phyloP scores from a whole-genome alignment of 2,113 vertebrate species.

The Pimephales promelas region DNA sequence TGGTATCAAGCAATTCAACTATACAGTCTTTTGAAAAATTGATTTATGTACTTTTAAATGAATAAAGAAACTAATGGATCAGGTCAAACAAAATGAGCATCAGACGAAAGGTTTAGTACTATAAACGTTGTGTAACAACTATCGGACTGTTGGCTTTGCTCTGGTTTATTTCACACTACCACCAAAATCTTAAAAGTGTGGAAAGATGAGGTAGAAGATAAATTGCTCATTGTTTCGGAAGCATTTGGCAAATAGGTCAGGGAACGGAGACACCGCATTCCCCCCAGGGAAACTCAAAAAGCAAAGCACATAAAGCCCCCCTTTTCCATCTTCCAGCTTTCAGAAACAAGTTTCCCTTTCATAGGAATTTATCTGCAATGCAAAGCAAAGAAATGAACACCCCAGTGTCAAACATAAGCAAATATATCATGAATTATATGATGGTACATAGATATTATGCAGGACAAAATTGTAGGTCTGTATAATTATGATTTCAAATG shows the following conservation, averaged over 20 bases:
- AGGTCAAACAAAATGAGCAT: background rate
- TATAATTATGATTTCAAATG: slow-evolving; percentile 26
- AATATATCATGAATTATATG: slow-evolving; percentile 32
- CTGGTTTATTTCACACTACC: slow-evolving; percentile 52
- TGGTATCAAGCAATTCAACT: background rate
- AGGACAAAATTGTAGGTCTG: slow-evolving; percentile 2
- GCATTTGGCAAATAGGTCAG: slow-evolving; percentile 63
- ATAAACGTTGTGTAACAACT: background rate
- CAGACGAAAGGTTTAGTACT: background rate
- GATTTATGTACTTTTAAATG: no score
- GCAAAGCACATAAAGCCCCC: slow-evolving; percentile 43
- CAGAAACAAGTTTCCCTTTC: slow-evolving; percentile 40
- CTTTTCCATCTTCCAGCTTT: slow-evolving; percentile 22
- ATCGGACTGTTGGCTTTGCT: background rate
- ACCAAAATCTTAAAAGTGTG: slow-evolving; percentile 45
- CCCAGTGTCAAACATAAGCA: slow-evolving; percentile 29
- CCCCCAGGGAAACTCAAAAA: slow-evolving; percentile 45
- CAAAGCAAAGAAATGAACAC: slow-evolving; percentile 37
- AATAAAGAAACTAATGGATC: background rate
- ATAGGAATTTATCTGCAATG: slow-evolving; percentile 35
- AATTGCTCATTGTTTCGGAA: slow-evolving; percentile 71
- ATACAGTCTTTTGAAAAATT: background rate
- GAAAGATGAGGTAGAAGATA: slow-evolving; percentile 63
- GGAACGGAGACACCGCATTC: slow-evolving; percentile 58
- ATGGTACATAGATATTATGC: slow-evolving; percentile 9